A percentile compares a stretch with the other conserved stretches of the same genome.
Conservation (phyloP, 1,140 invertebrate species). For the Listronotus bonariensis region DNA sequence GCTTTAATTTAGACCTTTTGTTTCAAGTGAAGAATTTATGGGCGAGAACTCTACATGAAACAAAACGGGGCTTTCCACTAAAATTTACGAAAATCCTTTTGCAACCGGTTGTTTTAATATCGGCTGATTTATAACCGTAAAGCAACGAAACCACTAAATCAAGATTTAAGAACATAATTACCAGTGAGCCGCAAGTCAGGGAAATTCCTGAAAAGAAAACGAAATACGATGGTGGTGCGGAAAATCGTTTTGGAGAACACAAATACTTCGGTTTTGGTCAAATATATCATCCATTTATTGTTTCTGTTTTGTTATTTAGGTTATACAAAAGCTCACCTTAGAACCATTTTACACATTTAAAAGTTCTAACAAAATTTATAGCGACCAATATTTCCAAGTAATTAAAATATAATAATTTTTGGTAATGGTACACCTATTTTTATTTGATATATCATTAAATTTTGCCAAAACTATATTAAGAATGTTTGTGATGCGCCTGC, state of each 20-base stretch:
- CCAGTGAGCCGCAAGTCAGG: conserved; percentile 21
- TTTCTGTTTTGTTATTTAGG: no score
- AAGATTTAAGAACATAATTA: conserved; percentile 38
- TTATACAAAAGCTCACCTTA: no score
- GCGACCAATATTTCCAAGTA: no score
- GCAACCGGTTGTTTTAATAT: conserved; percentile 35
- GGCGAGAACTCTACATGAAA: conserved; percentile 24
- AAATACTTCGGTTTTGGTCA: no score
- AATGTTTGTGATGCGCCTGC: no score
- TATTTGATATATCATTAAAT: no score
- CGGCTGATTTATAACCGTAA: conserved; percentile 26
- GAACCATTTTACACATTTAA: no score
- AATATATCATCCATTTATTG: no score
- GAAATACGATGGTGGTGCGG: conserved; percentile 8
- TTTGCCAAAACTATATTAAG: no score
- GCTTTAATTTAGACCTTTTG: conserved; percentile 32
- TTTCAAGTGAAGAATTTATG: conserved; percentile 21
- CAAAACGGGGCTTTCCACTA: conserved; percentile 30
- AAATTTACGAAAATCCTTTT: conserved; percentile 29
- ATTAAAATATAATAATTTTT: no score
- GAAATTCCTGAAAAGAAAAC: conserved; percentile 14
- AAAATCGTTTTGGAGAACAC: neutral
- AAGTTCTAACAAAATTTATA: no score
- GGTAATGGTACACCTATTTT: no score
- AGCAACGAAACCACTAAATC: conserved; percentile 33